Evolutionary conservation across 2,888 invertebrate species (phyloP).

Genomic region (Perizoma affinitatum): DNA sequence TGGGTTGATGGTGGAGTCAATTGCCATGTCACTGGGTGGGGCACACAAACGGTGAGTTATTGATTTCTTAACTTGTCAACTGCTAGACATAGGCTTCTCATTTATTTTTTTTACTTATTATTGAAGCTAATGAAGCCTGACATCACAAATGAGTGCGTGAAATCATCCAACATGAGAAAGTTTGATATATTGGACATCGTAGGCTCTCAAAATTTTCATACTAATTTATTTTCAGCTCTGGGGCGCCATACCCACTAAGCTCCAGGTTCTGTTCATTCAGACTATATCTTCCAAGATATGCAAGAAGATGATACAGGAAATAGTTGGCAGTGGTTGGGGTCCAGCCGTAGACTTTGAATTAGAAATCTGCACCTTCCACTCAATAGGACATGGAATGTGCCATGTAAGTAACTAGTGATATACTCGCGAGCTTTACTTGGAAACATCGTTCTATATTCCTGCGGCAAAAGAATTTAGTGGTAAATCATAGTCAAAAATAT

Average conservation of each 20-base stretch:
- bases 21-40: constrained; percentile 60
- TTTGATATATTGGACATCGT: no score
- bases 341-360: constrained; percentile 2
- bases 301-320: background rate
- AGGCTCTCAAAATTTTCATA: no score
- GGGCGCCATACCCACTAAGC: background rate
- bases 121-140: background rate
- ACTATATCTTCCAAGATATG: background rate
- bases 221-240: constrained; percentile 3
- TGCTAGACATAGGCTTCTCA: no score
- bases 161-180: no score
- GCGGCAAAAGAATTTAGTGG: no score
- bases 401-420: constrained; percentile 34
- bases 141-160: no score
- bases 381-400: constrained; percentile 44
- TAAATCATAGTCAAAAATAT: no score
- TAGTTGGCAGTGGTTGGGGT: background rate
- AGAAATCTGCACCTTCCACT: constrained; percentile 30
- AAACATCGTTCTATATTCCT: background rate
- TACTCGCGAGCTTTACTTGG: no score
- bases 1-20: constrained; percentile 39
- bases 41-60: constrained; percentile 53
- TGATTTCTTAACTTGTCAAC: background rate
- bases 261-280: background rate
- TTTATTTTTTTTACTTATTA: no score